Conservation (phyloP, 1,140 invertebrate species). For the Aleiodes sp. region DNA sequence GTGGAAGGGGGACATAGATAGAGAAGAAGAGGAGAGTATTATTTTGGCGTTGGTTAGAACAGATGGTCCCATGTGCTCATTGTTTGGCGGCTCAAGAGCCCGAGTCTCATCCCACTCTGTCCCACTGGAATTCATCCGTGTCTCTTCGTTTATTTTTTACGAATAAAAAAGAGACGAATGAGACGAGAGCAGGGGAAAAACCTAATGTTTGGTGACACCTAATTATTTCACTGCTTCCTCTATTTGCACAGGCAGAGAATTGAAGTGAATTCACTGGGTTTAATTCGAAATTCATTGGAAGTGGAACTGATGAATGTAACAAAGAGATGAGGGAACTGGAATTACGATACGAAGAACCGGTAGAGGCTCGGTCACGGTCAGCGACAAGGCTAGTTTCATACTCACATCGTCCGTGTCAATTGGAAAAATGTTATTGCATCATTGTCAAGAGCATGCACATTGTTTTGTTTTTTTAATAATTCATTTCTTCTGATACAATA, state of each 20-base stretch:
- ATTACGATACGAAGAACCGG: not conserved
- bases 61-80: conserved; percentile 21
- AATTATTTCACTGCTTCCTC: conserved; percentile 43
- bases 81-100: conserved; percentile 1
- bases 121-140: conserved; percentile 3
- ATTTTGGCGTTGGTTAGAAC: conserved; percentile 17
- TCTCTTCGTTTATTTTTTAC: conserved; percentile 1
- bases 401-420: not conserved
- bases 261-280: not conserved
- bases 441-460: not conserved
- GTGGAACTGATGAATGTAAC: not conserved
- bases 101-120: not conserved
- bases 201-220: too few relatives aligned
- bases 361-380: not conserved
- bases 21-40: not conserved
- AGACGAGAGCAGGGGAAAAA: too few relatives aligned
- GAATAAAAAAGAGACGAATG: too few relatives aligned
- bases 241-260: not conserved
- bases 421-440: conserved; percentile 17
- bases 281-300: conserved; percentile 19
- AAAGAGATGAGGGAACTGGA: not conserved
- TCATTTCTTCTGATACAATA: not conserved
- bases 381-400: not conserved
- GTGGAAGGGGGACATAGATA: not conserved
- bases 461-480: too few relatives aligned